These are phyloP conservation scores for Dynastes maya DNA, from an alignment of 2,888 invertebrate genomes.

Conservation along the genomic window DNA sequence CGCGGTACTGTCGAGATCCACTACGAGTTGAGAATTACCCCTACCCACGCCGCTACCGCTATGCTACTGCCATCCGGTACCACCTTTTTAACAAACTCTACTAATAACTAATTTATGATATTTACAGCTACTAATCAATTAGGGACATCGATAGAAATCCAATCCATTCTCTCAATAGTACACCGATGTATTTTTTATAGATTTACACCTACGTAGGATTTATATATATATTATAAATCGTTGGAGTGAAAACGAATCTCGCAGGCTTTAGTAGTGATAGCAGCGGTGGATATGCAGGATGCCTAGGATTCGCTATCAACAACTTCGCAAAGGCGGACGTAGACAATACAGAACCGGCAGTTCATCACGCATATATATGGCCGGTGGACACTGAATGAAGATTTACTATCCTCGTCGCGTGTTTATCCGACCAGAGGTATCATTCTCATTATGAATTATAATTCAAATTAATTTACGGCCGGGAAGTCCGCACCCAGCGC, in stretches of 20 bases:
- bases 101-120: too few species aligned
- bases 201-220: background rate
- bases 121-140: too few species aligned
- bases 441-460: slow-evolving; percentile 55
- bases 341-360: slow-evolving; percentile 58
- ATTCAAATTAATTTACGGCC: slow-evolving; percentile 53
- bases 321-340: slow-evolving; percentile 54
- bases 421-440: slow-evolving; percentile 57
- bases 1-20: too few species aligned
- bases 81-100: too few species aligned
- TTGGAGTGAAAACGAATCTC: background rate
- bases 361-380: slow-evolving; percentile 57
- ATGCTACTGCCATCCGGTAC: too few species aligned
- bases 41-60: too few species aligned
- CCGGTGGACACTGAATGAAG: slow-evolving; percentile 56
- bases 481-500: slow-evolving; percentile 40
- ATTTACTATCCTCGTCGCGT: slow-evolving; percentile 57
- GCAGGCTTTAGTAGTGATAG: background rate
- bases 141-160: background rate
- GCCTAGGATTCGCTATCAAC: slow-evolving; percentile 41
- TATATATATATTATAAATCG: slow-evolving; percentile 9
- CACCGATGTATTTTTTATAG: too few species aligned
- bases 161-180: background rate
- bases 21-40: too few species aligned
- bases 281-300: background rate